Base-by-base conservation (phyloP, 1,140 invertebrate species). In the Platyura marginata region DNA sequence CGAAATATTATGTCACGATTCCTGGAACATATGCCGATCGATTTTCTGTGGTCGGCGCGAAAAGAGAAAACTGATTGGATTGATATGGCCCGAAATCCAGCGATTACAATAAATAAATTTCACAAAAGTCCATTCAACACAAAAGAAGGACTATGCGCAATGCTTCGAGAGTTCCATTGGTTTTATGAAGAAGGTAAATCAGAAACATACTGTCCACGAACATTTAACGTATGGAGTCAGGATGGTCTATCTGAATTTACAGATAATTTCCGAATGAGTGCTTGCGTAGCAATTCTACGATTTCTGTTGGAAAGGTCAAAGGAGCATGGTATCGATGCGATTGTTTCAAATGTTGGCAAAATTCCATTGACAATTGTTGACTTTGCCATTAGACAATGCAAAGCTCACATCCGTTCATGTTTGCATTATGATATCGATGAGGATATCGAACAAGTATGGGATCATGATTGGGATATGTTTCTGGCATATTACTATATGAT, bases 171-270 rank as follows among this genome's bases (percentile, higher is more conserved):
- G 63, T 78, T 89, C 60, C 81, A 88, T 52, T 93, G 89, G 87
- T 87, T 79, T 56, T 81, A 74, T 48, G 84, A 92, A 53, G 76
- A 79, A 21, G 79, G 79, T 16, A 71, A 85, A 21, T 75, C 86
- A 0, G 68, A 81, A 45, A 79, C 79, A 2, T 78, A 81, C 44
- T 91, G 88, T 57, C 90, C 88, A 0, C 70, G 90, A 25, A 89
- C 85, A 51, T 92, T 88, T 60, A 84, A 88, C 44, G 72, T 87
- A 23, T 81, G 79, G 54, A 79, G 79, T 60, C 77, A 78, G 9
- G 89, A 93, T 50, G 90, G 92, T 53, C 73, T 89, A 54, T 72
- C 75, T 47, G 79, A 87, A 44, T 94, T 94, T 53, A 70, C 89
- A 36, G 84, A 92, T 47, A 87, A 94, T 59, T 95, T 84, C 53